Evolutionary conservation across 2,113 vertebrate genomes (phyloP).

Genomic region (Coreoperca whiteheadi): DNA sequence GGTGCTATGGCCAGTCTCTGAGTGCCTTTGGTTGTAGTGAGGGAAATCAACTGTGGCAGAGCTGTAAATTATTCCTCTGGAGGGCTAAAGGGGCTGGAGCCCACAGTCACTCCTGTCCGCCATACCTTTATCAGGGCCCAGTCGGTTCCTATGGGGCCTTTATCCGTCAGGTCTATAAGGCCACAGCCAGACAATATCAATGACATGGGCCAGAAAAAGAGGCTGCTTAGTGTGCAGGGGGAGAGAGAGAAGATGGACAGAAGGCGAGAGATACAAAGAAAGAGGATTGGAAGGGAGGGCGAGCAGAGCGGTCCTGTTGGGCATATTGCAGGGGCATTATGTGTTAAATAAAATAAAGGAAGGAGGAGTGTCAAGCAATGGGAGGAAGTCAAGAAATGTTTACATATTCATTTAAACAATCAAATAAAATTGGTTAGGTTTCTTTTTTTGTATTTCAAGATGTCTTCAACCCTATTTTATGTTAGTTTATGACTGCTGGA

Average conservation of each 20-base stretch:
- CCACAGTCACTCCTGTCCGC: slow-evolving; percentile 38
- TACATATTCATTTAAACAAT: neutral
- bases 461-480: neutral
- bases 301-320: neutral
- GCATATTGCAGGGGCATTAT: slow-evolving; percentile 15
- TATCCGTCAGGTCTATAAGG: slow-evolving; percentile 73
- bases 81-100: slow-evolving; percentile 58
- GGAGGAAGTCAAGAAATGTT: neutral
- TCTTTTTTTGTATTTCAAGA: neutral
- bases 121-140: slow-evolving; percentile 66
- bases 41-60: slow-evolving; percentile 77
- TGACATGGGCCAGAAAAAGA: slow-evolving; percentile 68
- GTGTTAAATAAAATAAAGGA: slow-evolving; percentile 33
- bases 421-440: neutral
- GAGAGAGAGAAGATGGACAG: slow-evolving; percentile 42
- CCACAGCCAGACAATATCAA: slow-evolving; percentile 56
- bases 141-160: slow-evolving; percentile 69
- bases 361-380: neutral
- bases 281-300: neutral
- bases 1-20: slow-evolving; percentile 39
- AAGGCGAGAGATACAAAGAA: slow-evolving; percentile 26
- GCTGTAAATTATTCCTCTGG: slow-evolving; percentile 81
- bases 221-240: slow-evolving; percentile 43
- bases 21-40: slow-evolving; percentile 74
- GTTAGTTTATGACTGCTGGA: neutral